phyloP scores from a whole-genome alignment of 2,113 vertebrate genomes.

The Dipodomys spectabilis region DNA sequence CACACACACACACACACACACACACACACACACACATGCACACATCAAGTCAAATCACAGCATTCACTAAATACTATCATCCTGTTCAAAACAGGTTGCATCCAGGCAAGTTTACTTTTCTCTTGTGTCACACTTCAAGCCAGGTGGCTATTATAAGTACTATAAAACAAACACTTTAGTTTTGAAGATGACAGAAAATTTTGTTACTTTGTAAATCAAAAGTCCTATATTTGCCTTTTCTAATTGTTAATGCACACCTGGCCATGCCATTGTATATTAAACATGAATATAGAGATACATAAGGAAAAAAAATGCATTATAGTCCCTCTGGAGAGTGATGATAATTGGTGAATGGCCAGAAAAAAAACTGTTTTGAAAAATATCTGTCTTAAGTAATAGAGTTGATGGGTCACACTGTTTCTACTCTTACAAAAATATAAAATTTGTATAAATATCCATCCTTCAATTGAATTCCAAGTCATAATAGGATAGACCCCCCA shows the following conservation, averaged over 20 bases:
- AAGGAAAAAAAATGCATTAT: not conserved
- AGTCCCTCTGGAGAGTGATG: not conserved
- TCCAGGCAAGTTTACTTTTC: constrained; percentile 55
- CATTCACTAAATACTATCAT: constrained; percentile 5
- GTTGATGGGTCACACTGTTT: not conserved
- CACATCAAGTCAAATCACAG: constrained; percentile 24
- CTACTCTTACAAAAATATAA: not conserved
- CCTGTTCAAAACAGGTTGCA: constrained; percentile 48
- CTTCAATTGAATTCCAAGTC: constrained; percentile 37
- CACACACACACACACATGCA: no score
- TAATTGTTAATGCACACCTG: constrained; percentile 17
- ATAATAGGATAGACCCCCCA: not conserved
- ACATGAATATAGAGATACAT: not conserved
- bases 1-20: no score
- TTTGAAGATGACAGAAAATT: constrained; percentile 64
- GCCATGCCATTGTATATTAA: not conserved
- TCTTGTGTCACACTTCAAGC: constrained; percentile 52
- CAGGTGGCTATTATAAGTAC: constrained; percentile 58
- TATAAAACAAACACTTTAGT: constrained; percentile 53
- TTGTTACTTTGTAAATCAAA: constrained; percentile 41
- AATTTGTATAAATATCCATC: constrained; percentile 36
- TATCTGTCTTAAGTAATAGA: not conserved
- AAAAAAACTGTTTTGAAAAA: not conserved
- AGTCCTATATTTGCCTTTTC: not conserved
- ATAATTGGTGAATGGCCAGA: not conserved